phyloP scores from a whole-genome alignment of 2,113 vertebrate species.

The Rhegmatorhina hoffmannsi region DNA sequence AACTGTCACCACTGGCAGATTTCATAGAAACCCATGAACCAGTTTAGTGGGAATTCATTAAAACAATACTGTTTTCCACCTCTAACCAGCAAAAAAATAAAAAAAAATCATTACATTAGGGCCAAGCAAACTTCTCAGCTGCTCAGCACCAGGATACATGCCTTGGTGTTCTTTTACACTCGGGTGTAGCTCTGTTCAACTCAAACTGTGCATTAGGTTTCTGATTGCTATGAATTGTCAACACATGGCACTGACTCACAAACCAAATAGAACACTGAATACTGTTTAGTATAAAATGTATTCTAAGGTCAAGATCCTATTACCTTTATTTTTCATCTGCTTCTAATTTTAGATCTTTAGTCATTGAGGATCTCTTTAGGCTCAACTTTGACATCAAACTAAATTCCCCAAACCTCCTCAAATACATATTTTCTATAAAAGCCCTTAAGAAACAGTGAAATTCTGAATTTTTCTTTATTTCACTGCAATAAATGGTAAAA shows the following conservation, averaged over 20 bases:
- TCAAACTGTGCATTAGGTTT: neutral
- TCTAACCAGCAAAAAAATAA: neutral
- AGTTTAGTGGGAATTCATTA: neutral
- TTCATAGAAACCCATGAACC: neutral
- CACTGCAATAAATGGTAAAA: neutral
- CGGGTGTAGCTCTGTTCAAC: neutral
- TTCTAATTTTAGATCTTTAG: neutral
- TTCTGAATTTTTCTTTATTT: neutral
- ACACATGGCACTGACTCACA: neutral
- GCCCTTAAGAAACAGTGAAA: neutral
- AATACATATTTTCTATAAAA: neutral
- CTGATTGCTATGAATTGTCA: neutral
- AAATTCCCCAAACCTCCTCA: neutral
- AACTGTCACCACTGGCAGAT: constrained; percentile 29
- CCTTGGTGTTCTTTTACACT: neutral
- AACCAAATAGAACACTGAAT: neutral
- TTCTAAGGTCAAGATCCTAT: neutral
- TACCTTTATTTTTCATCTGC: neutral
- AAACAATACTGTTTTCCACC: neutral
- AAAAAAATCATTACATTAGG: neutral
- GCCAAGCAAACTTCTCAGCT: neutral
- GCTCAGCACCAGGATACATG: neutral
- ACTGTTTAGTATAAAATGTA: neutral
- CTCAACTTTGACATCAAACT: neutral
- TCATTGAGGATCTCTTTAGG: neutral